Evolutionary conservation across 2,113 vertebrate genomes (phyloP).

Genomic region (Grus americana): DNA sequence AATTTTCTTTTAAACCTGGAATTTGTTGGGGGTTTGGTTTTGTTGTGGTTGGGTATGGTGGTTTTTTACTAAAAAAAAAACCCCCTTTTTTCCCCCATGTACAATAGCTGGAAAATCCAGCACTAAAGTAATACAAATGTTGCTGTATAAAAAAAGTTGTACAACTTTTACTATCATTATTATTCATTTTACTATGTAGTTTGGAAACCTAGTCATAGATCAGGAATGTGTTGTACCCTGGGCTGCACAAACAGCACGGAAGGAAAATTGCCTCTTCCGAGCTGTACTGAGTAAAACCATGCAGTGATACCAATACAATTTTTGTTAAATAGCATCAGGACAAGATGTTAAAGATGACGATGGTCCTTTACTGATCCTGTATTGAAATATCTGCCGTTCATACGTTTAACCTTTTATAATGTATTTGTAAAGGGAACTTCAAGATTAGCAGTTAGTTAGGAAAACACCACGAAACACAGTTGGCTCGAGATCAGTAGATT

Average conservation of each 20-base stretch:
- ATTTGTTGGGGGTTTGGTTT: neutral
- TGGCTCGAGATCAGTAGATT: neutral
- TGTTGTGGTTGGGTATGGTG: neutral
- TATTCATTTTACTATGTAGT: constrained; percentile 23
- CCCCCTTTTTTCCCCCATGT: rapidly evolving
- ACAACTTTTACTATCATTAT: constrained; percentile 35
- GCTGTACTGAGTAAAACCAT: rapidly evolving
- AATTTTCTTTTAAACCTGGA: neutral
- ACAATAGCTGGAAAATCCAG: neutral
- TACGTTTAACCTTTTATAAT: neutral
- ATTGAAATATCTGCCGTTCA: neutral
- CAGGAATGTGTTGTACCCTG: constrained; percentile 42
- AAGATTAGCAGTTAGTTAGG: neutral
- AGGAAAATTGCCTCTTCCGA: neutral
- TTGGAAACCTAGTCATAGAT: constrained; percentile 24
- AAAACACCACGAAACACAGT: neutral
- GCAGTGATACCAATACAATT: rapidly evolving
- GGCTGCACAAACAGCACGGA: constrained; percentile 8
- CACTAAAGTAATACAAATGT: neutral
- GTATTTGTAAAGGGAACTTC: neutral
- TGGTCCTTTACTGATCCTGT: rapidly evolving
- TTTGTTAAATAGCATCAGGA: neutral
- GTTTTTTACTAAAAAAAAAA: neutral
- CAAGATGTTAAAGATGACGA: neutral
- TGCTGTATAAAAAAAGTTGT: neutral